Evolutionary conservation across 2,797 vertebrate species (phyloP).

Genomic region (Alosa sapidissima): DNA sequence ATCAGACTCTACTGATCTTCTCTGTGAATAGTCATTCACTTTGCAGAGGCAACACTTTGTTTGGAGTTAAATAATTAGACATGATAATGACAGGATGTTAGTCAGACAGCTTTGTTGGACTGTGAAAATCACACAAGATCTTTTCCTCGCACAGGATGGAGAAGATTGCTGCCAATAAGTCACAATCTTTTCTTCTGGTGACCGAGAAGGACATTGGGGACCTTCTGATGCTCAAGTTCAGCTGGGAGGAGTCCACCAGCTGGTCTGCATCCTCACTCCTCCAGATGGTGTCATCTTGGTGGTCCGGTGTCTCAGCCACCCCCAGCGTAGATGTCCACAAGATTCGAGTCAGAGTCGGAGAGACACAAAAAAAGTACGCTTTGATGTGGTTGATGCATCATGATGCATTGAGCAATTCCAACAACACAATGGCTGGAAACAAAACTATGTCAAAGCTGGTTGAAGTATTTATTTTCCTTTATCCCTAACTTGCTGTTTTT

Average conservation of each 20-base stretch:
- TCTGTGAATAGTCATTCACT: neutral
- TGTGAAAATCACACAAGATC: neutral
- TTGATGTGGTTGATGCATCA: neutral
- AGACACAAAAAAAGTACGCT: slow-evolving; percentile 75
- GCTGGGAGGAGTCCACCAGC: slow-evolving; percentile 67
- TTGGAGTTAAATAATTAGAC: neutral
- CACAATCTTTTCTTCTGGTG: slow-evolving; percentile 76
- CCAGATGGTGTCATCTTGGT: slow-evolving; percentile 72
- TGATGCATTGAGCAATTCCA: neutral
- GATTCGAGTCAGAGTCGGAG: slow-evolving; percentile 73
- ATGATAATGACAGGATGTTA: neutral
- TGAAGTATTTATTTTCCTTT: neutral
- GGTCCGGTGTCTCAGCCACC: slow-evolving; percentile 61
- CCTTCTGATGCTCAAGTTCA: slow-evolving; percentile 74
- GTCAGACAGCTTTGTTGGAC: neutral
- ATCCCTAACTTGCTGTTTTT: neutral
- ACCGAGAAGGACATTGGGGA: slow-evolving; percentile 76
- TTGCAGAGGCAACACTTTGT: neutral
- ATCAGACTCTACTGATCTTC: neutral
- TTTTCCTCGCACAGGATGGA: slow-evolving; percentile 66
- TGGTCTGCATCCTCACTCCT: slow-evolving; percentile 69
- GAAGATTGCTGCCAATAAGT: slow-evolving; percentile 69
- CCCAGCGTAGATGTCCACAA: slow-evolving; percentile 67
- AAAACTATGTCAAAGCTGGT: neutral
- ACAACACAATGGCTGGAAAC: neutral